A percentile compares a stretch with the other conserved stretches of the same genome.
Conservation (phyloP, 2,888 invertebrate species). For the Chironomus tentans region DNA sequence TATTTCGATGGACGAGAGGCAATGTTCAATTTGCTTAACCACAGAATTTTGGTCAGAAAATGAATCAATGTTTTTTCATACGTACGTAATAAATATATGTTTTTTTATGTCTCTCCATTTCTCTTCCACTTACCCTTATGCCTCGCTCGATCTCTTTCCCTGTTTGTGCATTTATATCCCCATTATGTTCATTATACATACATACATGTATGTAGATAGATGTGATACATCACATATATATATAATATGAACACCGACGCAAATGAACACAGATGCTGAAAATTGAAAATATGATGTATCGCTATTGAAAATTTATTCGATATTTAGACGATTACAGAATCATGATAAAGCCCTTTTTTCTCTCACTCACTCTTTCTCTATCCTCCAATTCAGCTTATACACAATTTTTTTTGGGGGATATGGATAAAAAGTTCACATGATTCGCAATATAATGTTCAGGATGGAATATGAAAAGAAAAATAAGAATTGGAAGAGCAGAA, state of each 20-base stretch:
- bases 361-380: too few relatives aligned
- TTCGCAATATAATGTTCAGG: neutral
- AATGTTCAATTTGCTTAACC: constrained; percentile 15
- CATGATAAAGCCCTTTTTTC: constrained; percentile 6
- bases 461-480: neutral
- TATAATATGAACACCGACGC: neutral
- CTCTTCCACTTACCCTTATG: neutral
- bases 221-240: neutral
- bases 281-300: constrained; percentile 25
- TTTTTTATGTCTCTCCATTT: neutral
- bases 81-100: neutral
- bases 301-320: constrained; percentile 14
- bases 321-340: constrained; percentile 5
- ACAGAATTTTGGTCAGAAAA: constrained; percentile 25
- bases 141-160: neutral
- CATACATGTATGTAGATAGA: neutral
- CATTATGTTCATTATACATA: neutral
- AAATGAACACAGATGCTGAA: constrained; percentile 22
- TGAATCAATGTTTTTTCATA: constrained; percentile 20
- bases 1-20: neutral
- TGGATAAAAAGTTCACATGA: neutral
- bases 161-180: neutral
- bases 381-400: neutral
- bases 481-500: neutral
- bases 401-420: neutral